Conservation (phyloP, 2,888 invertebrate genomes). For the Acronicta leporina region DNA sequence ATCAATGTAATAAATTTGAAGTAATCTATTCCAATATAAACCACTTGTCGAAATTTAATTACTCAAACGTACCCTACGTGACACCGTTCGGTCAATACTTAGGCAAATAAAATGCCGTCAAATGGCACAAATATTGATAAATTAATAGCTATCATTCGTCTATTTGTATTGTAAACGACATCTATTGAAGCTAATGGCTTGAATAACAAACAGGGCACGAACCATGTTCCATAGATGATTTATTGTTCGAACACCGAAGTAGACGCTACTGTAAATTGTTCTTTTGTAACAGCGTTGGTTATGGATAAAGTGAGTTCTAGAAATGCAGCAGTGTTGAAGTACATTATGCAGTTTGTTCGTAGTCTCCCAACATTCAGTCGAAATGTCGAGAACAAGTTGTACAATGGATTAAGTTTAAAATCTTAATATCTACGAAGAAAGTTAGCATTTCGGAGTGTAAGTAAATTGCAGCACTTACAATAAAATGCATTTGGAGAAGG, state of each 20-base stretch:
- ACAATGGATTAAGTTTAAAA: conserved; percentile 23
- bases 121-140: conserved; percentile 36
- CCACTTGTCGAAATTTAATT: conserved; percentile 19
- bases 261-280: conserved; percentile 24
- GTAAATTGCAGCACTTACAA: conserved; percentile 19
- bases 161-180: conserved; percentile 37
- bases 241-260: conserved; percentile 24
- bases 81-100: conserved; percentile 14
- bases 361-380: conserved; percentile 6
- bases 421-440: conserved; percentile 10
- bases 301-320: conserved; percentile 2
- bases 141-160: conserved; percentile 27
- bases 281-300: conserved; percentile 5
- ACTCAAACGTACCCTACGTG: conserved; percentile 4
- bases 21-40: conserved; percentile 28
- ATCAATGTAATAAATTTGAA: conserved; percentile 12
- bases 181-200: conserved; percentile 51
- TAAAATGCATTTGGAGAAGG: conserved; percentile 5
- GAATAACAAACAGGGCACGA: conserved; percentile 47
- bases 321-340: conserved; percentile 19
- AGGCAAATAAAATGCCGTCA: conserved; percentile 29
- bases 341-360: conserved; percentile 27
- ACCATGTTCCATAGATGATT: conserved; percentile 39
- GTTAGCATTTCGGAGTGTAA: conserved; percentile 22
- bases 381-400: conserved; percentile 8